Evolutionary conservation across 1,140 invertebrate genomes (phyloP), one percentile per base, ranked within the genome.

Genomic region (Drosophila nasuta): DNA sequence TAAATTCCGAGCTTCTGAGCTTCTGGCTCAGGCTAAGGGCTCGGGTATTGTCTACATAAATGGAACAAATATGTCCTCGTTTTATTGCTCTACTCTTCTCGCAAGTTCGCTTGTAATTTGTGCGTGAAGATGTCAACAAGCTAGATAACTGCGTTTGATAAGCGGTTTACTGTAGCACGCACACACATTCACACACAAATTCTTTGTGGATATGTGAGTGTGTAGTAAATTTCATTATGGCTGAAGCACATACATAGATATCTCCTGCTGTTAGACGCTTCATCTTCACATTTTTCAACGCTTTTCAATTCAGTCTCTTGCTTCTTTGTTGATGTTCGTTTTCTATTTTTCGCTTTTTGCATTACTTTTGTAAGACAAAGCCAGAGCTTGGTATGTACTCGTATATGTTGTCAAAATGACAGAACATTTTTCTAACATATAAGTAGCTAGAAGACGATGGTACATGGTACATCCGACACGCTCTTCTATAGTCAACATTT

Each of bases 101-200:
- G 3, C n/a, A 54, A 68, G 71, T 58, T 60, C 64, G 68, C 64
- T 41, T 38, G 38, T 64, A 51, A 58, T 58, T 66, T 59, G 69
- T 75, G 78, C 81, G 71, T 79, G 75, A 75, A 70, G 43, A 86
- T 86, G 82, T 86, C 82, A 86, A 73, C 75, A 81, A 86, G 82
- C 75, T 79, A 69, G 78, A 86, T 79, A 81, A 86, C 82, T 85
- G 82, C 81, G 78, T 81, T 85, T 83, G 81, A 83, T 68, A 82
- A 83, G 76, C 77, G 74, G 60, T 76, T 82, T 78, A 64, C 51
- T 59, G 20, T 25, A 25, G 20, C 48, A 30, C 75, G 63, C 56
- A 68, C 45, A 25, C 54, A 28, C 48, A 15, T 5, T 30, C 11
- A 15, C 46, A 48, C 46, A 48, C 20, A 17, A 20, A 20, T 48